Evolutionary conservation across 1,140 invertebrate genomes (phyloP).

Genomic region (Drosophila carrolli): DNA sequence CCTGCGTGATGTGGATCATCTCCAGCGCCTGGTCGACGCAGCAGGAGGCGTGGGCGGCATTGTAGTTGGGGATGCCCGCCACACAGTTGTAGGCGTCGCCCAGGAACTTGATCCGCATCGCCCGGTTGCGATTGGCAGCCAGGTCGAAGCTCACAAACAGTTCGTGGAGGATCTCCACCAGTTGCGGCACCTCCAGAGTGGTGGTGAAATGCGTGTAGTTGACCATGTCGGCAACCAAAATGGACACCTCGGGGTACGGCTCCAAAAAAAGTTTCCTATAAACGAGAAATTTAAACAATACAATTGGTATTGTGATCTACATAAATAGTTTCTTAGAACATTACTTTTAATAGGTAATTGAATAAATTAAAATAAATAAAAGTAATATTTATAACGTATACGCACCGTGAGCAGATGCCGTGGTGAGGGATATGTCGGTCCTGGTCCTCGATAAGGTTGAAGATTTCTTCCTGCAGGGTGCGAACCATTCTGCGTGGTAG

Average conservation of each 20-base stretch:
- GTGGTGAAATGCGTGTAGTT: conserved; percentile 96
- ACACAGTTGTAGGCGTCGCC: conserved; percentile 97
- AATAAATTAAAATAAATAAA: too few species aligned
- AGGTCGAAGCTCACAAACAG: conserved; percentile 97
- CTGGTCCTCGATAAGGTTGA: conserved; percentile 82
- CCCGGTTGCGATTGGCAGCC: conserved; percentile 90
- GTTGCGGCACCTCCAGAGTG: conserved; percentile 90
- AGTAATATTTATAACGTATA: too few species aligned
- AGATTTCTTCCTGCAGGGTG: conserved; percentile 90
- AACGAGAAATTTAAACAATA: neutral
- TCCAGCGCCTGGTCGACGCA: conserved; percentile 94
- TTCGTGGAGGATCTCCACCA: conserved; percentile 95
- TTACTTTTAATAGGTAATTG: too few species aligned
- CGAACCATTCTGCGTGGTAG: conserved; percentile 92
- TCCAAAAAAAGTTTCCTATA: conserved; percentile 86
- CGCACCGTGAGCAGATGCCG: neutral
- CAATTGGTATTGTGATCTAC: too few species aligned
- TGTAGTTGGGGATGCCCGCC: conserved; percentile 91
- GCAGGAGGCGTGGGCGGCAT: conserved; percentile 91
- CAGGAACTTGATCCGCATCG: conserved; percentile 94
- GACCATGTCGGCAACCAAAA: conserved; percentile 97
- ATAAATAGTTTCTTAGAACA: too few species aligned
- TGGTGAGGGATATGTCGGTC: neutral
- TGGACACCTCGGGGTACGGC: conserved; percentile 94
- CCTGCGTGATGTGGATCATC: conserved; percentile 95